Evolutionary conservation across 1,140 invertebrate species (phyloP), one percentile per base, ranked within the genome.

Genomic region (Eurosta solidaginis): DNA sequence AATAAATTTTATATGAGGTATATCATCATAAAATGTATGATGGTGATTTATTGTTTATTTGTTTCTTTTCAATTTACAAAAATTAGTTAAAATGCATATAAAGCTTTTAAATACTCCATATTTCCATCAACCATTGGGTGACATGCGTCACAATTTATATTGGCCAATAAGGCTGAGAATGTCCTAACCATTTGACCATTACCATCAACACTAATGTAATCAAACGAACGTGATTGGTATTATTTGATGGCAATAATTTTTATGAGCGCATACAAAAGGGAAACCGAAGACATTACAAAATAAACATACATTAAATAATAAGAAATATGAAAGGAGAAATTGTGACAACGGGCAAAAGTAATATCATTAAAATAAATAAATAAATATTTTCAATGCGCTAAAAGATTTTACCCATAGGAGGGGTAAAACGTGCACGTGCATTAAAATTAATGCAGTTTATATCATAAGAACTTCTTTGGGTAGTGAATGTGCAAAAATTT

Each of bases 201-300:
- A 59, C 33, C 54, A 59, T 25, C 14, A 14, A 59, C 54, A 59
- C 33, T 59, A 59, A 59, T 36, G 54, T 59, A 59, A 59, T 59
- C 54, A 59, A 33, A 59, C 54, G 54, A 12, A 59, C 54, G 54
- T 59, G 54, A 59, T 59, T 59, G 54, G 54, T 33, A 59, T 59
- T 59, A 59, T 59, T 59, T 59, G 25, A 29, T 14, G 14, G 3
- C 54, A 59, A 59, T 59, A 59, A 59, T 59, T 59, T 59, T 59
- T 33, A 59, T 59, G n/a, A n/a, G 50, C n/a, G 27, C 50, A 14
- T 27, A 59, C n/a, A 59, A 59, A 59, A 33, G 7, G n/a, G n/a
- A n/a, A n/a, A 33, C 20, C 54, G 10, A 36, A 59, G 54, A n/a
- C 12, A 25, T 25, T 6, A 54, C 4, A 14, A 36, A 54, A 54